A percentile compares a stretch with the other conserved stretches of the same genome.
Evolutionary conservation across 1,140 invertebrate genomes (phyloP).

Genomic region (Macrocentrus cingulum): DNA sequence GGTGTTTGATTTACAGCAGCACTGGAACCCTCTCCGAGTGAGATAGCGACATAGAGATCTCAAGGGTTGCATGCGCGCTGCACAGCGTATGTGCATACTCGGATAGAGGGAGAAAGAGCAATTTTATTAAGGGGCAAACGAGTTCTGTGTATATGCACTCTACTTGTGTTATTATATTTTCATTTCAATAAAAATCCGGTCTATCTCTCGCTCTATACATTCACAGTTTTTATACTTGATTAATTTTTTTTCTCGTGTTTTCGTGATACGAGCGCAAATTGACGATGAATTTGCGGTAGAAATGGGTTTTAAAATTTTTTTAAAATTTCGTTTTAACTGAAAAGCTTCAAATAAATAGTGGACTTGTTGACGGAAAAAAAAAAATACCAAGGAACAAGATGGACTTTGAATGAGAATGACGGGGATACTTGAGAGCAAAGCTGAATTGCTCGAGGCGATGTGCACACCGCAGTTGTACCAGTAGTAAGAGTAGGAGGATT

Average conservation of each 20-base stretch:
- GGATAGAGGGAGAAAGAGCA: constrained; percentile 8
- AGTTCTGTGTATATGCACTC: too few relatives aligned
- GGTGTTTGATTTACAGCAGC: constrained; percentile 54
- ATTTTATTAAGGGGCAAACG: not conserved
- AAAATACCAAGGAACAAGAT: constrained; percentile 12
- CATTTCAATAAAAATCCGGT: too few relatives aligned
- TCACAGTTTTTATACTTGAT: too few relatives aligned
- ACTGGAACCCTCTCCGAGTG: constrained; percentile 38
- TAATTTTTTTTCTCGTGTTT: too few relatives aligned
- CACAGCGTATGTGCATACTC: not conserved
- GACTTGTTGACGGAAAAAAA: not conserved
- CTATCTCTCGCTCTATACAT: too few relatives aligned
- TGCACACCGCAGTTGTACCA: constrained; percentile 7
- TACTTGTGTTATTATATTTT: too few relatives aligned
- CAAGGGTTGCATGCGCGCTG: constrained; percentile 19
- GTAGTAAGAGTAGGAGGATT: too few relatives aligned
- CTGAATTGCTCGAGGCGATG: constrained; percentile 6
- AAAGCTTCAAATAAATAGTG: too few relatives aligned
- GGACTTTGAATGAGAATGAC: constrained; percentile 26
- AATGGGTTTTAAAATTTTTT: too few relatives aligned
- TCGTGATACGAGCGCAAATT: too few relatives aligned
- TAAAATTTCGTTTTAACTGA: too few relatives aligned
- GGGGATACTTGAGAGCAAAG: constrained; percentile 17
- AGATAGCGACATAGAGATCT: constrained; percentile 20
- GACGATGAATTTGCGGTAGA: too few relatives aligned